Conservation (phyloP, 2,888 invertebrate genomes). For the Shargacucullia verbasci region DNA sequence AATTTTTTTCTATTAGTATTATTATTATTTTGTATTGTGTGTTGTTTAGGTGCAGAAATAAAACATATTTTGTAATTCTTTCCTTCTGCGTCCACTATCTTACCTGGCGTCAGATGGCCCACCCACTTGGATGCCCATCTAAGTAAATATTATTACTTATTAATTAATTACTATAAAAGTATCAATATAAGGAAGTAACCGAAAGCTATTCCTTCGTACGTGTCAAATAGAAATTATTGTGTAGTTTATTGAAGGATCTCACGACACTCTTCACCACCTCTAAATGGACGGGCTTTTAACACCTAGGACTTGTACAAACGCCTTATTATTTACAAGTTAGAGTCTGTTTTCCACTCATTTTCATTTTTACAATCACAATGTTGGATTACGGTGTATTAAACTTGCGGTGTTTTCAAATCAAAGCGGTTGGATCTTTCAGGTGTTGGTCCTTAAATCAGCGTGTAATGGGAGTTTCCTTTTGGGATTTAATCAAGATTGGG, state of each 20-base stretch:
- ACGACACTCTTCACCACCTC: constrained; percentile 17
- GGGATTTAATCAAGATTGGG: too few species aligned
- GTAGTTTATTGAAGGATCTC: constrained; percentile 27
- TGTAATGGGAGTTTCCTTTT: constrained; percentile 40
- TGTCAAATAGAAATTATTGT: constrained; percentile 25
- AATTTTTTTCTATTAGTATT: too few species aligned
- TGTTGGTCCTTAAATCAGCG: constrained; percentile 45
- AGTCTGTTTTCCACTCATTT: constrained; percentile 28
- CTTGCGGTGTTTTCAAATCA: constrained; percentile 85
- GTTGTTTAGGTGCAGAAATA: too few species aligned
- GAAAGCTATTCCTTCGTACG: constrained; percentile 3
- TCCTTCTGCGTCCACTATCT: too few species aligned
- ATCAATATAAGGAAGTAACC: constrained; percentile 6
- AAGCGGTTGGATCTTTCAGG: constrained; percentile 64
- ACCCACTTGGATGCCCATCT: too few species aligned
- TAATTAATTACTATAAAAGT: neutral
- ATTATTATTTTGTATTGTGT: too few species aligned
- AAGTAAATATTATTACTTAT: too few species aligned
- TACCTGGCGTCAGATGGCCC: too few species aligned
- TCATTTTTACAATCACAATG: constrained; percentile 28
- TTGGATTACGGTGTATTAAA: constrained; percentile 51
- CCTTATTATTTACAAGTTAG: constrained; percentile 1
- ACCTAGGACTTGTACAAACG: neutral
- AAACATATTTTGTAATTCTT: too few species aligned
- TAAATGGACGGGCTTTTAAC: constrained; percentile 10